A percentile compares a stretch with the other conserved stretches of the same genome.
Conservation (phyloP, 2,797 vertebrate species). For the Sebastes kiyomatsui region DNA sequence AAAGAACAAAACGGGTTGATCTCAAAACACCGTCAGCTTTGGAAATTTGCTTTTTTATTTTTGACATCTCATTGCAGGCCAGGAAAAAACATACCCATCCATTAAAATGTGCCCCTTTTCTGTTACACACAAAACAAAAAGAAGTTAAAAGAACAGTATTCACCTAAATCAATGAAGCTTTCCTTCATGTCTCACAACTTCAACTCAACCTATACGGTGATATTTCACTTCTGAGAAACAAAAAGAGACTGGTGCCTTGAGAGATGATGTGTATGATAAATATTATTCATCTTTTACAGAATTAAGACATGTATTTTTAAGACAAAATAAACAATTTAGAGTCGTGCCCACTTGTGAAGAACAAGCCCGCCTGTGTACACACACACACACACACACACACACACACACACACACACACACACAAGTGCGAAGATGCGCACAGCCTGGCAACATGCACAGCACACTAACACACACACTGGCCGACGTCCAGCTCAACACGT, state of each 20-base stretch:
- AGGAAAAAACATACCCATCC: constrained; percentile 57
- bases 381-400: neutral
- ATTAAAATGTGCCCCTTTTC: constrained; percentile 59
- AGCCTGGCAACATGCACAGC: constrained; percentile 37
- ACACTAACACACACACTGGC: constrained; percentile 2
- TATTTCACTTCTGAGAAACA: constrained; percentile 40
- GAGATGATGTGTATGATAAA: constrained; percentile 40
- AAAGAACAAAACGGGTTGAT: constrained; percentile 54
- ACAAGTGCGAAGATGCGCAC: constrained; percentile 8
- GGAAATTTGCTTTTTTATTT: constrained; percentile 62
- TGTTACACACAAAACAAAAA: constrained; percentile 39
- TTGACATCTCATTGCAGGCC: constrained; percentile 73
- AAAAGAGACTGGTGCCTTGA: constrained; percentile 21
- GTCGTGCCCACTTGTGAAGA: constrained; percentile 35
- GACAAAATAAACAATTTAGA: constrained; percentile 47
- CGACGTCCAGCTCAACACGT: constrained; percentile 19
- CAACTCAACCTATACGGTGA: constrained; percentile 24
- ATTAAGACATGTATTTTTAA: constrained; percentile 55
- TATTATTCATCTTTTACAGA: constrained; percentile 18
- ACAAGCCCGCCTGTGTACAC: neutral
- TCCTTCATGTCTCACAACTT: constrained; percentile 49
- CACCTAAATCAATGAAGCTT: constrained; percentile 27
- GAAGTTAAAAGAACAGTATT: constrained; percentile 41
- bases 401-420: neutral
- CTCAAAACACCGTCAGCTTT: constrained; percentile 59